phyloP scores from a whole-genome alignment of 1,140 invertebrate genomes.

The Gonatopus flavifemur region DNA sequence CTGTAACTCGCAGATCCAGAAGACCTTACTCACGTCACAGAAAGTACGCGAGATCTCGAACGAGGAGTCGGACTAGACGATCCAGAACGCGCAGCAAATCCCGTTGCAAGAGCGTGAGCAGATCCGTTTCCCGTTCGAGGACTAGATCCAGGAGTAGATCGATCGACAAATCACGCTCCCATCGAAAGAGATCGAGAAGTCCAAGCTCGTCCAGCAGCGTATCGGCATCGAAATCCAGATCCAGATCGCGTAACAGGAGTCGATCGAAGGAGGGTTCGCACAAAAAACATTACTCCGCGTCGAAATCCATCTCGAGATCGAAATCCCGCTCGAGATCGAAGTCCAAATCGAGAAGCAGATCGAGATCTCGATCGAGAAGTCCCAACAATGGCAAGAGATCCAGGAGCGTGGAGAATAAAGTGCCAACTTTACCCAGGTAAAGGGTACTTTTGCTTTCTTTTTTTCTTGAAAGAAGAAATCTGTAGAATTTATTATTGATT shows the following conservation, averaged over 20 bases:
- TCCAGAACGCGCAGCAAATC: slow-evolving; percentile 50
- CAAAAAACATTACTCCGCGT: slow-evolving; percentile 37
- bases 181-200: slow-evolving; percentile 24
- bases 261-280: slow-evolving; percentile 43
- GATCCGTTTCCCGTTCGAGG: slow-evolving; percentile 35
- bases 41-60: slow-evolving; percentile 29
- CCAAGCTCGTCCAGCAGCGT: slow-evolving; percentile 35
- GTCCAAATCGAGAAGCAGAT: slow-evolving; percentile 40
- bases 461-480: background rate
- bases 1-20: slow-evolving; percentile 26
- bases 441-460: background rate
- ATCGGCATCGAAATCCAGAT: slow-evolving; percentile 49
- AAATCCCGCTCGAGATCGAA: slow-evolving; percentile 37
- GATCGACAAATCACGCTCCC: slow-evolving; percentile 28
- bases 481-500: slow-evolving; percentile 1
- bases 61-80: slow-evolving; percentile 36
- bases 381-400: slow-evolving; percentile 45
- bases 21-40: slow-evolving; percentile 27
- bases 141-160: slow-evolving; percentile 42
- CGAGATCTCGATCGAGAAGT: slow-evolving; percentile 50
- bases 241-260: slow-evolving; percentile 49
- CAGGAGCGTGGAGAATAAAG: slow-evolving; percentile 48
- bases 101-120: slow-evolving; percentile 28
- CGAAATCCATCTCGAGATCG: slow-evolving; percentile 43
- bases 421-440: slow-evolving; percentile 50